phyloP scores from a whole-genome alignment of 2,113 vertebrate species.

The Passer domesticus region DNA sequence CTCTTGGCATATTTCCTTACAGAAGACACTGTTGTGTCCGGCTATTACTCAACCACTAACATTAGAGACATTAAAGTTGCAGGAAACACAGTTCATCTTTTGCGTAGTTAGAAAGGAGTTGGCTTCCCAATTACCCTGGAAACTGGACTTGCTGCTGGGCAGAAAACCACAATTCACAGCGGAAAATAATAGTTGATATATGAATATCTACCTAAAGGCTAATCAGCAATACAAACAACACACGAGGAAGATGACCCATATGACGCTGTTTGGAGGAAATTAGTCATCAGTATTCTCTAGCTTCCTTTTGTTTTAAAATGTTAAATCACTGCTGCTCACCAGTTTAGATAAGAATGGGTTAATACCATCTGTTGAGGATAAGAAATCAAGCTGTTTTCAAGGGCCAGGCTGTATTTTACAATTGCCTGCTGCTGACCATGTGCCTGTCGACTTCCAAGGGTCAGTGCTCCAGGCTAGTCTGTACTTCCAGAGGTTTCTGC shows the following conservation, averaged over 20 bases:
- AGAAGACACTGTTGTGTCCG: conserved; percentile 47
- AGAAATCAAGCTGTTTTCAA: neutral
- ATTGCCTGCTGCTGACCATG: neutral
- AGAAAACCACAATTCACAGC: conserved; percentile 66
- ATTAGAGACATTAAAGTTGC: conserved; percentile 10
- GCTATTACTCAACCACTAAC: conserved; percentile 49
- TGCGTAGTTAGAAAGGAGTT: conserved; percentile 55
- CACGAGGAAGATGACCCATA: neutral
- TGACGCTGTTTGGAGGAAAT: conserved; percentile 50
- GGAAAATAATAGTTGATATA: conserved; percentile 40
- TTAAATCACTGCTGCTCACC: neutral
- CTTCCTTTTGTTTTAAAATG: neutral
- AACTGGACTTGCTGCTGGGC: conserved; percentile 37
- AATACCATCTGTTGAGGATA: neutral
- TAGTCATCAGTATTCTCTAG: conserved; percentile 48
- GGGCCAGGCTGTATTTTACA: neutral
- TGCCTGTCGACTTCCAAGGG: neutral
- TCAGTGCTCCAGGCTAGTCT: neutral
- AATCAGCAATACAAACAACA: conserved; percentile 22
- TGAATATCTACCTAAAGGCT: conserved; percentile 30
- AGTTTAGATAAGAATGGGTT: neutral
- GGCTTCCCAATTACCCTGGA: conserved; percentile 52
- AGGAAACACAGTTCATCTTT: conserved; percentile 63
- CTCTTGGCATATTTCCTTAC: conserved; percentile 17
- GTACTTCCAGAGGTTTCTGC: neutral